These are phyloP conservation scores for Bufo bufo DNA, from an alignment of 2,113 vertebrate species.

Conservation along the genomic window DNA sequence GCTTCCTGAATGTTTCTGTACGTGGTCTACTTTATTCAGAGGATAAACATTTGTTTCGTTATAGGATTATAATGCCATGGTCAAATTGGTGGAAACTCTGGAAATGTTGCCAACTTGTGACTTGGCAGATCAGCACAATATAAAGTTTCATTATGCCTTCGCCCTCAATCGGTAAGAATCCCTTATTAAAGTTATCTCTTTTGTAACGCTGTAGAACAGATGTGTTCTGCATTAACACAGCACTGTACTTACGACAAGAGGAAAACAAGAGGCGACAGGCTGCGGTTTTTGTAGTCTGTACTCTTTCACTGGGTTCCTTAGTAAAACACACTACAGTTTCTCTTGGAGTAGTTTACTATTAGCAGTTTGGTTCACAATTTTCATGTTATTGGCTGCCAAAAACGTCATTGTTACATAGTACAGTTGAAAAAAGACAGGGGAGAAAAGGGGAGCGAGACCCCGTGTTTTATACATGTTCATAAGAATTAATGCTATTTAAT, in stretches of 20 bases:
- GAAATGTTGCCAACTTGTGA: constrained; percentile 92
- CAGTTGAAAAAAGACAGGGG: no score
- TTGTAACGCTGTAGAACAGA: background rate
- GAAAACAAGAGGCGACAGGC: background rate
- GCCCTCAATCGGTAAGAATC: constrained; percentile 89
- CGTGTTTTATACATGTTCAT: no score
- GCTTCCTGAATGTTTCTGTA: background rate
- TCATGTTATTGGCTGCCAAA: no score
- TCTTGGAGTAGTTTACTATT: no score
- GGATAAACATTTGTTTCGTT: constrained; percentile 20
- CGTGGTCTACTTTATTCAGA: background rate
- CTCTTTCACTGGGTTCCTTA: no score
- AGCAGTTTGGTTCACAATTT: no score
- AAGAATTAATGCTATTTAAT: no score
- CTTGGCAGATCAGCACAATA: constrained; percentile 90
- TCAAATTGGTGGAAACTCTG: constrained; percentile 91
- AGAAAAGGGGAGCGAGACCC: no score
- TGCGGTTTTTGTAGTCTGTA: no score
- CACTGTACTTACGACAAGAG: background rate
- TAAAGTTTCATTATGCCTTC: constrained; percentile 96
- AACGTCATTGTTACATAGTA: no score
- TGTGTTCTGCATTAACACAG: background rate
- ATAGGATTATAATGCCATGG: constrained; percentile 96
- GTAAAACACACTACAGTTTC: no score
- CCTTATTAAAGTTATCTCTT: background rate